Evolutionary conservation across 2,113 vertebrate species (phyloP), one percentile per base, ranked within the genome.

Genomic region (Neodontobutis hainanensis): DNA sequence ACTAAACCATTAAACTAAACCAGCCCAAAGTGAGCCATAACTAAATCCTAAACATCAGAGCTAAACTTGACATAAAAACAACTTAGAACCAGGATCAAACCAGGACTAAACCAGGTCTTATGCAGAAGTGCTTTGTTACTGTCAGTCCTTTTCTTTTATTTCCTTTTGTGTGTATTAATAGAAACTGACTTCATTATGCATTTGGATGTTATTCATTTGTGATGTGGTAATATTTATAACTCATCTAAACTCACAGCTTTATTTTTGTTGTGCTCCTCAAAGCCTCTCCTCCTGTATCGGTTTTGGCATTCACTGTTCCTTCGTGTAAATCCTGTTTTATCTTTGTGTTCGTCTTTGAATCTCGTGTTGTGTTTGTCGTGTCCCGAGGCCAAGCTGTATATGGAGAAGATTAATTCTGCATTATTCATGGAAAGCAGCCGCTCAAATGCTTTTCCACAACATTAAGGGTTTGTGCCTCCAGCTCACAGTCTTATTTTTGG

Each of bases 391-490:
- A 44, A 11, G 44, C 45, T n/a, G 1, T 61, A 76, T 27, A 36
- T 50, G 27, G 19, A 43, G 48, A n/a, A 80, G 57, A 74, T 77
- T 68, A 77, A 70, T 56, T 73, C 43, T 81, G 57, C 68, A 76
- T 78, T 75, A 86, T 80, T 85, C 69, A 86, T 68, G 15, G 38
- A 70, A 69, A 65, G 70, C 40, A 11, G 47, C 61, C 15, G 42
- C 56, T 68, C 19, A 79, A 70, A 66, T 73, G 71, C 60, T 75
- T 83, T 77, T 79, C 7, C 58, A 61, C 61, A 68, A 68, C 71
- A 74, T 82, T 71, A 74, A 61, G 61, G 61, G 43, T 1, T 19
- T 45, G 38, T 35, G 61, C 61, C 66, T 82, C 42, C 61, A 77
- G 75, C 73, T 64, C 55, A 58, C 43, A 4, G 16, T 50, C 27